Evolutionary conservation across 2,113 vertebrate species (phyloP), one percentile per base, ranked within the genome.

Genomic region (Hepsetus odoe): DNA sequence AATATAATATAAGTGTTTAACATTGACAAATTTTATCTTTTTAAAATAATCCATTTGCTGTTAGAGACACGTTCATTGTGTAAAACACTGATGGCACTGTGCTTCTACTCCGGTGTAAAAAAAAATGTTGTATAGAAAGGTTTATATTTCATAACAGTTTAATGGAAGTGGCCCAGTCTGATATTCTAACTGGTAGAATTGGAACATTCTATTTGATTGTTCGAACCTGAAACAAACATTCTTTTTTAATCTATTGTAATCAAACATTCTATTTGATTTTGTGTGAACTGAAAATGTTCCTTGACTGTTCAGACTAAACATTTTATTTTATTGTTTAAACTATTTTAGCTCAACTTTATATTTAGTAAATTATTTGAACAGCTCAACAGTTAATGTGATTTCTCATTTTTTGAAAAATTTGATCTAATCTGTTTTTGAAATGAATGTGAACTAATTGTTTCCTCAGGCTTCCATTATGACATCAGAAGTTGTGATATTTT

Each of bases 81-180:
- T 24, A 14, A 26, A 53, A 80, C 32, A 64, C 53, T 14, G 30
- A 33, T 61, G 76, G 32, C 44, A 71, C 56, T 82, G 22, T 58
- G 28, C 49, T 77, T 58, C 68, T 16, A n/a, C 46, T 66, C 66
- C 20, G 33, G n/a, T 11, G 49, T n/a, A 51, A 51, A 38, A 38
- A 38, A 38, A 3, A 5, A 3, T 38, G 35, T 38, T 3, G 35
- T 38, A 5, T 42, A 10, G 18, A 46, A 46, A 49, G 1, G 4
- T 5, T 9, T 5, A 38, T 5, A 20, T 24, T 24, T 24, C 18
- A 20, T 26, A 44, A 33, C 35, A 51, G 18, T 13, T 49, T 30
- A 38, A 66, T 66, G 22, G 11, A 13, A 62, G 3, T 20, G n/a
- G 55, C 35, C 35, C 64, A 26, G 66, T n/a, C n/a, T n/a, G n/a